These are phyloP conservation scores for Morpho helenor DNA, from an alignment of 2,888 invertebrate species.

Conservation along the genomic window DNA sequence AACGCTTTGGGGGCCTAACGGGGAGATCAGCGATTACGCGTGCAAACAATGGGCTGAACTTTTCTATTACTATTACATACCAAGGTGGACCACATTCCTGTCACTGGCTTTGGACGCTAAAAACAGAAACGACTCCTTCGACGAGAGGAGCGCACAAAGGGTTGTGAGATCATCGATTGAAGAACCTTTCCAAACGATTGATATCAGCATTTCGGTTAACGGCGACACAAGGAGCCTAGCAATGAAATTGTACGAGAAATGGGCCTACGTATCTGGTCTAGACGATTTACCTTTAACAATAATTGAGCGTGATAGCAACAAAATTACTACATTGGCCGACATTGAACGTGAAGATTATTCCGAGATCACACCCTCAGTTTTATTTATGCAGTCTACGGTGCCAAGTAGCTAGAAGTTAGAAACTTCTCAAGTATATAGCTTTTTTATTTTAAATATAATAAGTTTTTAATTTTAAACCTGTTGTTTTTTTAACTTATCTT, in stretches of 20 bases:
- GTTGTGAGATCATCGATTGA: conserved; percentile 52
- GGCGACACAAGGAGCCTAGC: conserved; percentile 33
- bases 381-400: conserved; percentile 27
- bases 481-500: no score
- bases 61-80: conserved; percentile 83
- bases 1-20: conserved; percentile 95
- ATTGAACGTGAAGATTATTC: conserved; percentile 24
- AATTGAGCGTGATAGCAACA: conserved; percentile 33
- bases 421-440: neutral
- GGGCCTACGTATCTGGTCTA: conserved; percentile 51
- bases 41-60: conserved; percentile 94
- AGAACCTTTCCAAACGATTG: conserved; percentile 36
- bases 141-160: conserved; percentile 76
- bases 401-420: conserved; percentile 21
- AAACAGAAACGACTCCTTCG: conserved; percentile 70
- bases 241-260: conserved; percentile 50
- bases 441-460: neutral
- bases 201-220: conserved; percentile 23
- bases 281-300: conserved; percentile 51
- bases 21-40: conserved; percentile 95
- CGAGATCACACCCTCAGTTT: conserved; percentile 23
- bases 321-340: conserved; percentile 40
- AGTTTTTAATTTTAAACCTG: no score
- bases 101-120: conserved; percentile 78
- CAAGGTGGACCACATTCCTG: conserved; percentile 88